Evolutionary conservation across 2,888 invertebrate genomes (phyloP).

Genomic region (Octodonta nipae): DNA sequence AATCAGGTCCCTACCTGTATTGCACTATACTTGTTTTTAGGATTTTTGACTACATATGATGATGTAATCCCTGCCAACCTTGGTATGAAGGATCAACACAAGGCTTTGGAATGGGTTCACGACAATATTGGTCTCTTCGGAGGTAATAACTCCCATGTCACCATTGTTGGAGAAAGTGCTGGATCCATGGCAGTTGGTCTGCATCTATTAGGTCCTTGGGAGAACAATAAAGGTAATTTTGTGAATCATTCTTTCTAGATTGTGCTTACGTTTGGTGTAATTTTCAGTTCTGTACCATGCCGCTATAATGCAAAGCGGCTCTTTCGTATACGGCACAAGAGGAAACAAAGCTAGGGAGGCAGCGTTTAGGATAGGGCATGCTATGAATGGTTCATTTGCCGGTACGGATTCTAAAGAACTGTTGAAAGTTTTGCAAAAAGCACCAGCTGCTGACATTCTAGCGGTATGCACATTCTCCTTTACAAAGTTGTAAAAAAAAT

Average conservation of each 20-base stretch:
- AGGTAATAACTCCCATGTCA: background rate
- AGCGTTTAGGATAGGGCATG: too few relatives aligned
- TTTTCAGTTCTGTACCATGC: constrained; percentile 10
- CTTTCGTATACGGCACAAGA: too few relatives aligned
- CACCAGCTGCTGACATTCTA: too few relatives aligned
- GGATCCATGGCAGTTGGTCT: background rate
- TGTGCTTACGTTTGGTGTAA: too few relatives aligned
- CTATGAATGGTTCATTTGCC: too few relatives aligned
- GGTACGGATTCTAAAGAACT: too few relatives aligned
- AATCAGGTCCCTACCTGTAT: too few relatives aligned
- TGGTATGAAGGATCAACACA: background rate
- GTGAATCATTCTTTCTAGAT: too few relatives aligned
- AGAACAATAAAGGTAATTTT: constrained; percentile 2
- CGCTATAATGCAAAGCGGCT: constrained; percentile 11
- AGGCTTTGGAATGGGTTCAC: background rate
- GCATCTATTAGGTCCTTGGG: constrained; percentile 4
- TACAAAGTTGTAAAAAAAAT: too few relatives aligned
- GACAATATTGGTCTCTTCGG: background rate
- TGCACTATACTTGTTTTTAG: background rate
- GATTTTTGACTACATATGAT: background rate
- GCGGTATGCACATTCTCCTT: too few relatives aligned
- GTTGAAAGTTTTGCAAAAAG: too few relatives aligned
- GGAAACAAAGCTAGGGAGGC: too few relatives aligned
- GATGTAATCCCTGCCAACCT: background rate
- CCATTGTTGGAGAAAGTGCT: constrained; percentile 2